Evolutionary conservation across 2,113 vertebrate genomes (phyloP).

Genomic region (Mungos mungo): DNA sequence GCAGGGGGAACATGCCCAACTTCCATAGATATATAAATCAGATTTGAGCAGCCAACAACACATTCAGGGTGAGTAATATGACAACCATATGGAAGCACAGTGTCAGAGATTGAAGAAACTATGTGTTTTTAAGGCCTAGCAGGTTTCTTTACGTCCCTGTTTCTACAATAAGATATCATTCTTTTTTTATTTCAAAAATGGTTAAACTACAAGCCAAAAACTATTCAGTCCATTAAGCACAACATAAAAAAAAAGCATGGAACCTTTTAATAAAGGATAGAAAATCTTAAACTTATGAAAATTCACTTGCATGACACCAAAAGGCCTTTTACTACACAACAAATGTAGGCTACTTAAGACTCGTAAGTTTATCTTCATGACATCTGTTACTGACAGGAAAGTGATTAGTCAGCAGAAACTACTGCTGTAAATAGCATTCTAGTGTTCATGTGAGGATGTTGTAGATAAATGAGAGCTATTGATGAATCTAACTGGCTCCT

Average conservation of each 20-base stretch:
- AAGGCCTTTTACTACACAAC: not conserved
- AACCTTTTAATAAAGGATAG: conserved; percentile 48
- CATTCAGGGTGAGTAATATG: conserved; percentile 55
- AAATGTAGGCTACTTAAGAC: not conserved
- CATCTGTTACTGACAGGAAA: not conserved
- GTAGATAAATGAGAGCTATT: not conserved
- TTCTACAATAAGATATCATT: not conserved
- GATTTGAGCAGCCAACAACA: conserved; percentile 23
- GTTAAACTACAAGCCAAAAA: conserved; percentile 2
- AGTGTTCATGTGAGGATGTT: not conserved
- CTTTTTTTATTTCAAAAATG: conserved; percentile 3
- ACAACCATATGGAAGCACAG: not conserved
- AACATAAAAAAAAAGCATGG: not conserved
- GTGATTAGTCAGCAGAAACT: conserved; percentile 22
- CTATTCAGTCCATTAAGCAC: not conserved
- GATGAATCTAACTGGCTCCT: not conserved
- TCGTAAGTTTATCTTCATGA: not conserved
- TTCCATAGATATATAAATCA: conserved; percentile 56
- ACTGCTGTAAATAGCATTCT: not conserved
- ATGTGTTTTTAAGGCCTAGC: conserved; percentile 7
- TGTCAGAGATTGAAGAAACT: not conserved
- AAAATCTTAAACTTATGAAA: conserved; percentile 11
- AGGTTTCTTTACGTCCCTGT: not conserved
- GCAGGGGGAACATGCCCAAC: conserved; percentile 31
- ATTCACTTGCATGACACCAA: conserved; percentile 48